Conservation (phyloP, 2,797 vertebrate genomes). For the Platalea minor region DNA sequence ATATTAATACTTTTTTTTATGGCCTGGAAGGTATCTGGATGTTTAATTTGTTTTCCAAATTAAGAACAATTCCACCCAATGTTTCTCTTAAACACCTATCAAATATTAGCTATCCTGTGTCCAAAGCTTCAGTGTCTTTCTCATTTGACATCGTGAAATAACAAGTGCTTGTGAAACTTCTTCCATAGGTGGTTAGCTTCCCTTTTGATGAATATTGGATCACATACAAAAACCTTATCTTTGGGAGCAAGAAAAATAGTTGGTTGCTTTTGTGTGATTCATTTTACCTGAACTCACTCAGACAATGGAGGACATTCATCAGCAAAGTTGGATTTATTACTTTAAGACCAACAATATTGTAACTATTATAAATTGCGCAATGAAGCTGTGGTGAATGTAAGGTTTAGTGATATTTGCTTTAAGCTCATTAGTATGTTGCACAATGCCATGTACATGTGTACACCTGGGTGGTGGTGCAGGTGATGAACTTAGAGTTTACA, state of each 20-base stretch:
- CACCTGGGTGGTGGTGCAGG: background rate
- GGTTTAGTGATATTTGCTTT: background rate
- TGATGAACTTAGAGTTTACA: background rate
- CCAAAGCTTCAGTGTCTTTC: background rate
- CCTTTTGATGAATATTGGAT: background rate
- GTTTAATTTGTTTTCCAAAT: background rate
- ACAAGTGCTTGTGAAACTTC: background rate
- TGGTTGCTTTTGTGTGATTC: background rate
- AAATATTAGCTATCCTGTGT: background rate
- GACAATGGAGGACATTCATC: background rate
- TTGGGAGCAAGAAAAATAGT: background rate
- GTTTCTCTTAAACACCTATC: background rate
- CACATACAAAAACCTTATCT: rapidly evolving
- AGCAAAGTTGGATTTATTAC: background rate
- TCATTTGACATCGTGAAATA: background rate
- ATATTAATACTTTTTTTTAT: background rate
- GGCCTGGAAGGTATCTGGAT: background rate
- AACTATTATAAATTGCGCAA: background rate
- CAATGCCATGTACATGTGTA: background rate
- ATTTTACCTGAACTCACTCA: background rate
- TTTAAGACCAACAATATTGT: background rate
- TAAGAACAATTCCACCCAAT: background rate
- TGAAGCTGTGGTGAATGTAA: background rate
- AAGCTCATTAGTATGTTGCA: background rate
- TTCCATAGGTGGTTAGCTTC: background rate